Conservation (phyloP, 37 sponge, comb jelly and placozoan species). For the Haliclona indistincta region DNA sequence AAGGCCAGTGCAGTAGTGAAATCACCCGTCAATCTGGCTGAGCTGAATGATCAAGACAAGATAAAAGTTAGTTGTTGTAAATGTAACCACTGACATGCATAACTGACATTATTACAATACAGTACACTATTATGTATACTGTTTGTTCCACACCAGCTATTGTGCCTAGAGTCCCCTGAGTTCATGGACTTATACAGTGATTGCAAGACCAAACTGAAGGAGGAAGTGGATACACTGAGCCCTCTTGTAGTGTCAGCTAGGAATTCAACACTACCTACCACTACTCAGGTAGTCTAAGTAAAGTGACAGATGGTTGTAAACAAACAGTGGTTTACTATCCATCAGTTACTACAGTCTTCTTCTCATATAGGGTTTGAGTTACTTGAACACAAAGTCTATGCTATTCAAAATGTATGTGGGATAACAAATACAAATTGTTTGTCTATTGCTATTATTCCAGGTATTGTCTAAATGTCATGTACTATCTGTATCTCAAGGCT, state of each 20-base stretch:
- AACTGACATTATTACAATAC: neutral
- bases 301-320: no score
- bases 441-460: conserved; percentile 8
- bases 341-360: no score
- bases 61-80: conserved; percentile 5
- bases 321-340: no score
- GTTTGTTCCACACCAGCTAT: conserved; percentile 22
- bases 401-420: conserved; percentile 14
- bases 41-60: no score
- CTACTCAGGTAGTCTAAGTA: neutral
- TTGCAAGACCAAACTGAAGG: conserved; percentile 40
- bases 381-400: conserved; percentile 22
- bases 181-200: conserved; percentile 69
- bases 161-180: conserved; percentile 64
- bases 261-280: neutral
- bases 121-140: no score
- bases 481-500: conserved; percentile 66
- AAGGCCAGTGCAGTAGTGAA: no score
- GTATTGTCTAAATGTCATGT: conserved; percentile 67
- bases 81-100: neutral
- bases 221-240: neutral
- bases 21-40: no score
- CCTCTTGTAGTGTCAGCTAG: neutral
- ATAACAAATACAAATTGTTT: neutral
- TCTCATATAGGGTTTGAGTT: conserved; percentile 9